Conservation (phyloP, 2,113 vertebrate genomes). For the Engraulis encrasicolus region DNA sequence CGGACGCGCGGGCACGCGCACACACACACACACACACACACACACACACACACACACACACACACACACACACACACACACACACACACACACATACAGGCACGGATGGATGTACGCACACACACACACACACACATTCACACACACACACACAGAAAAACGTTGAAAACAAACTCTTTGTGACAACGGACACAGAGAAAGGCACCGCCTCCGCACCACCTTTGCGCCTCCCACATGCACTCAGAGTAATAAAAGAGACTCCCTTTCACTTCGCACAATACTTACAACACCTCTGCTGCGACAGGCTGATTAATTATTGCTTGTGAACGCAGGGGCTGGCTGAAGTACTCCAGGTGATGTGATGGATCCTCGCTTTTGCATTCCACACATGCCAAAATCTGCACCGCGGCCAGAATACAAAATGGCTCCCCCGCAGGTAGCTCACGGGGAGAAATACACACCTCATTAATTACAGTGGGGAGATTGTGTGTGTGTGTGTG, state of each 20-base stretch:
- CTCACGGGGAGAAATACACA: background rate
- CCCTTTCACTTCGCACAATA: background rate
- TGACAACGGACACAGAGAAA: too few relatives aligned
- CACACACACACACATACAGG: too few relatives aligned
- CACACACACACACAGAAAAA: too few relatives aligned
- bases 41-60: too few relatives aligned
- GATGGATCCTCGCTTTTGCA: background rate
- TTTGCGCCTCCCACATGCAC: background rate
- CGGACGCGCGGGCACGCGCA: too few relatives aligned
- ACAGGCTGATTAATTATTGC: background rate
- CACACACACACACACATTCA: too few relatives aligned
- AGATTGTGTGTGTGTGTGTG: background rate
- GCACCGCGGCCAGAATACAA: background rate
- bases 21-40: too few relatives aligned
- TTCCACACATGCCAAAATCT: slow-evolving; percentile 1
- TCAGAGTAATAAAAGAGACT: background rate
- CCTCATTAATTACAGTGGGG: background rate
- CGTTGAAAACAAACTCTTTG: too few relatives aligned
- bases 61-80: too few relatives aligned
- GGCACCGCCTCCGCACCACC: too few relatives aligned
- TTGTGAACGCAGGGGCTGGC: background rate
- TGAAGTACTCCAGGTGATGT: background rate
- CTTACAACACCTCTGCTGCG: background rate
- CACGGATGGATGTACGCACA: too few relatives aligned
- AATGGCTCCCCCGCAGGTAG: background rate